A percentile compares a stretch with the other conserved stretches of the same genome.
Evolutionary conservation across 1,140 invertebrate genomes (phyloP).

Genomic region (Druon quercuslanigerum): DNA sequence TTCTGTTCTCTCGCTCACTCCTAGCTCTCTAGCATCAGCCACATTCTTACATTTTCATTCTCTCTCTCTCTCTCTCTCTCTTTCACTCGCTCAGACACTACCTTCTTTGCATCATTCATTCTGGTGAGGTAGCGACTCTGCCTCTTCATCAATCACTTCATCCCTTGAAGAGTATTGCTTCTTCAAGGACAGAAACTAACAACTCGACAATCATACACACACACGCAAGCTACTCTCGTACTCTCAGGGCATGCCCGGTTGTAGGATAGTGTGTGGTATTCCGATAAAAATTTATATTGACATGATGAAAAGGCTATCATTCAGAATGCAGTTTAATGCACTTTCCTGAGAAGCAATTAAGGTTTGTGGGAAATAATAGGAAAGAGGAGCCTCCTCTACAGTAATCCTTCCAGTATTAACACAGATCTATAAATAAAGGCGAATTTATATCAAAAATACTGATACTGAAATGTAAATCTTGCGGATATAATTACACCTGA

Average conservation of each 20-base stretch:
- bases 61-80: conserved; percentile 43
- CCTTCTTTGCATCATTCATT: not conserved
- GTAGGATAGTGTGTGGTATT: conserved; percentile 70
- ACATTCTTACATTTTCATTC: conserved; percentile 32
- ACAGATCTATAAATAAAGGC: too few species aligned
- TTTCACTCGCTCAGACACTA: conserved; percentile 37
- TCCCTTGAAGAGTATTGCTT: conserved; percentile 6
- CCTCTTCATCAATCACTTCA: not conserved
- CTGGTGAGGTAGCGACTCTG: too few species aligned
- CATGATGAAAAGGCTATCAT: not conserved
- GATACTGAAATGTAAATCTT: too few species aligned
- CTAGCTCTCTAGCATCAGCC: conserved; percentile 23
- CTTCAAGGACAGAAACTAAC: not conserved
- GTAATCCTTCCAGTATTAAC: too few species aligned
- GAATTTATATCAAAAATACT: too few species aligned
- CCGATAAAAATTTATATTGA: conserved; percentile 32
- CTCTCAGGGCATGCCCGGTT: conserved; percentile 76
- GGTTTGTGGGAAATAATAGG: too few species aligned
- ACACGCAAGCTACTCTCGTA: conserved; percentile 72
- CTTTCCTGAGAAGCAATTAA: not conserved
- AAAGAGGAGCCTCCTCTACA: too few species aligned
- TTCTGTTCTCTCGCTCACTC: conserved; percentile 38
- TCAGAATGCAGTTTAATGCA: not conserved
- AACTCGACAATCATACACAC: conserved; percentile 47
- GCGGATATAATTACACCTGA: too few species aligned